Conservation (phyloP, 2,113 vertebrate species). For the Drymodes brunneopygia region DNA sequence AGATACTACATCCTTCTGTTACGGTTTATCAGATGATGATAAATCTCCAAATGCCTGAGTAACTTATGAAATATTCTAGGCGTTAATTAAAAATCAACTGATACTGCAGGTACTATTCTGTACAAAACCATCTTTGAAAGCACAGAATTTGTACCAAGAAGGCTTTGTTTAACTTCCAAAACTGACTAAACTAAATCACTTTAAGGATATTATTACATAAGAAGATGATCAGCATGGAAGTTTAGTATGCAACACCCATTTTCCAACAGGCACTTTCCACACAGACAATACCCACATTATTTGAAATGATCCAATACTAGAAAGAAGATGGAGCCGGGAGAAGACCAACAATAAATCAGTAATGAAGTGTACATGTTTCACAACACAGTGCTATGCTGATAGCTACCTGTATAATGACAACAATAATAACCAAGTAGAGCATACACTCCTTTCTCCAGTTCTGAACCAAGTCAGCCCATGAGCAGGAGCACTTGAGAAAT, state of each 20-base stretch:
- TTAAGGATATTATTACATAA: background rate
- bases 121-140: background rate
- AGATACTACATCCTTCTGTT: background rate
- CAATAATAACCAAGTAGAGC: background rate
- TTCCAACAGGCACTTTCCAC: background rate
- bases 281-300: fast-evolving
- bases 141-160: background rate
- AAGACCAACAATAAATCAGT: background rate
- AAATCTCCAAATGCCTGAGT: background rate
- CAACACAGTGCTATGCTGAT: background rate
- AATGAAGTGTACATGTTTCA: background rate
- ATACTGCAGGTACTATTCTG: background rate
- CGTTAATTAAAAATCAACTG: background rate
- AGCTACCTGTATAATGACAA: background rate
- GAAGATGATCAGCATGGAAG: background rate
- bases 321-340: background rate
- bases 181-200: background rate
- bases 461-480: background rate
- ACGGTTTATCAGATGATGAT: background rate
- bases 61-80: background rate
- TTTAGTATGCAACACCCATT: background rate
- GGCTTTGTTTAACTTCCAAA: background rate
- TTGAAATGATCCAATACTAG: background rate
- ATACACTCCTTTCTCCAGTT: background rate
- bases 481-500: background rate